These are phyloP conservation scores for Luperina testacea DNA, from an alignment of 2,888 invertebrate species.

Conservation along the genomic window DNA sequence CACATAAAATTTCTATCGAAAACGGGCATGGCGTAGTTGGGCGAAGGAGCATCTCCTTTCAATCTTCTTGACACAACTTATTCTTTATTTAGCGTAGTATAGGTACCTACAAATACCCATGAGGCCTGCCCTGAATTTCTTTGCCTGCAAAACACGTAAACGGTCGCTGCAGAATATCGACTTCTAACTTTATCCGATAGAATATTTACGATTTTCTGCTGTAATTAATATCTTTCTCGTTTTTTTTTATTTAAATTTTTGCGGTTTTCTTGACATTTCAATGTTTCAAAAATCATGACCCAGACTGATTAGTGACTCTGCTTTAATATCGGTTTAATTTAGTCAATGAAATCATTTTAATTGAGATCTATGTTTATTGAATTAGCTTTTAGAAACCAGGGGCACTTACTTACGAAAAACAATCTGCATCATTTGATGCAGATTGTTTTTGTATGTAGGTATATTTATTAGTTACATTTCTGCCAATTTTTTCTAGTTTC, in stretches of 20 bases:
- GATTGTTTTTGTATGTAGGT: no score
- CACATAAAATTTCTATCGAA: not conserved
- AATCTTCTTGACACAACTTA: not conserved
- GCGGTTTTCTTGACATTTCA: not conserved
- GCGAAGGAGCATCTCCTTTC: not conserved
- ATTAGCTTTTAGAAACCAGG: not conserved
- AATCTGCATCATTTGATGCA: not conserved
- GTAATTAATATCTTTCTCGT: not conserved
- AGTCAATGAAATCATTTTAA: not conserved
- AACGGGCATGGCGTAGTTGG: not conserved
- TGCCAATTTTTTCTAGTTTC: not conserved
- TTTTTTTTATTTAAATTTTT: constrained; percentile 4
- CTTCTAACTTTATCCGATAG: not conserved
- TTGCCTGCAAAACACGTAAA: not conserved
- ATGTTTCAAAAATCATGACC: not conserved
- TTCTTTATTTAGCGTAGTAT: not conserved
- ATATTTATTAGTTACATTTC: not conserved
- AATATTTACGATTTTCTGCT: not conserved
- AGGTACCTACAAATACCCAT: not conserved
- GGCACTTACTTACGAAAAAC: not conserved
- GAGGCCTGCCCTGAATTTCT: constrained; percentile 9
- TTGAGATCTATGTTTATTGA: not conserved
- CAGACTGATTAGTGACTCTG: no score
- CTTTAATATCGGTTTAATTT: not conserved
- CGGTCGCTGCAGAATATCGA: constrained; percentile 33